Evolutionary conservation across 2,113 vertebrate genomes (phyloP).

Genomic region (Carettochelys insculpta): DNA sequence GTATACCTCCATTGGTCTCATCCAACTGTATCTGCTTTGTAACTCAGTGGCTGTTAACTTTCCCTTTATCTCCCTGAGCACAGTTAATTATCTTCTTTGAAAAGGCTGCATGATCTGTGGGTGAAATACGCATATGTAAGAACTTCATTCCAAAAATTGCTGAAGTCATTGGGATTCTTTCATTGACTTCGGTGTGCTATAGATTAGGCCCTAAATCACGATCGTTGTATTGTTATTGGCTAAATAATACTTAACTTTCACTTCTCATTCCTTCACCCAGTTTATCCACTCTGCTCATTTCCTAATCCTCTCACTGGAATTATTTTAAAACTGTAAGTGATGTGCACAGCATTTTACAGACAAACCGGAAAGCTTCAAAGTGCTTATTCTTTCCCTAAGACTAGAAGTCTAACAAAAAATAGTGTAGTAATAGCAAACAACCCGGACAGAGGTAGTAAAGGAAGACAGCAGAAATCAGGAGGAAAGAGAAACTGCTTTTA

Average conservation of each 20-base stretch:
- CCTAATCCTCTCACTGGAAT: conserved; percentile 56
- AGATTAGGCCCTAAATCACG: not conserved
- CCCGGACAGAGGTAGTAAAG: not conserved
- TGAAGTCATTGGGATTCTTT: not conserved
- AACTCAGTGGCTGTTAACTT: fast-evolving
- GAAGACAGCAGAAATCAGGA: not conserved
- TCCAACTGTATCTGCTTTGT: fast-evolving
- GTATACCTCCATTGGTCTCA: not conserved
- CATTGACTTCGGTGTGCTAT: not conserved
- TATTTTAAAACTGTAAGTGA: conserved; percentile 18
- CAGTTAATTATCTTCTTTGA: not conserved
- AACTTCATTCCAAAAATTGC: not conserved
- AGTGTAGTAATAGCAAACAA: not conserved
- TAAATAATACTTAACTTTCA: not conserved
- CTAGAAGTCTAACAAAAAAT: conserved; percentile 52
- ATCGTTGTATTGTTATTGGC: not conserved
- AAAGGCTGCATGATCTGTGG: not conserved
- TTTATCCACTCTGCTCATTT: not conserved
- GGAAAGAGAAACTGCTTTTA: not conserved
- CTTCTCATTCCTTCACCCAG: conserved; percentile 4
- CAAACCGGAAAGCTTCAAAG: conserved; percentile 28
- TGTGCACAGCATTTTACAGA: not conserved
- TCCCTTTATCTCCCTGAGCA: not conserved
- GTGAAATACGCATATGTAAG: fast-evolving
- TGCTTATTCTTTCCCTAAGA: conserved; percentile 48